Evolutionary conservation across 2,797 vertebrate genomes (phyloP).

Genomic region (Karalla daura): DNA sequence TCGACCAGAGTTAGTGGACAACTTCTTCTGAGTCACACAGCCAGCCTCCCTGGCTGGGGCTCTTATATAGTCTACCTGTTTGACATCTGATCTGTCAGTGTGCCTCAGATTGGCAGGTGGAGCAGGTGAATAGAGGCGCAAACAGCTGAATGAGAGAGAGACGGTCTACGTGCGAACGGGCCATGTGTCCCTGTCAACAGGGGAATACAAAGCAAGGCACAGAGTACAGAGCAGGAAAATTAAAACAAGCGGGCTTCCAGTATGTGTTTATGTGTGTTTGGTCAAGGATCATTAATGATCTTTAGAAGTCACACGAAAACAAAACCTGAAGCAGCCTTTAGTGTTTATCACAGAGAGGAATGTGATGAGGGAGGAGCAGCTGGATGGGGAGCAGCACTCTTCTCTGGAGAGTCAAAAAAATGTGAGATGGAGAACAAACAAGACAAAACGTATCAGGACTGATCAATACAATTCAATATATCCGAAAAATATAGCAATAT

Average conservation of each 20-base stretch:
- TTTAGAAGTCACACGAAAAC: slow-evolving; percentile 8
- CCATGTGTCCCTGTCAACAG: slow-evolving; percentile 42
- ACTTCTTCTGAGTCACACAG: not conserved
- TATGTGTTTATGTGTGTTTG: slow-evolving; percentile 24
- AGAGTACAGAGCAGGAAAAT: slow-evolving; percentile 25
- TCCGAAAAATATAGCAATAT: not conserved
- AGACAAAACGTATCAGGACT: not conserved
- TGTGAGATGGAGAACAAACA: not conserved
- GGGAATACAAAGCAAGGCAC: slow-evolving; percentile 14
- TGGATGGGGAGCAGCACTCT: slow-evolving; percentile 34
- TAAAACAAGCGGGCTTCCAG: not conserved
- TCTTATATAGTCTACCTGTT: slow-evolving; percentile 62
- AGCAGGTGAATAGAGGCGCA: slow-evolving; percentile 5
- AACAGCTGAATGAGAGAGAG: not conserved
- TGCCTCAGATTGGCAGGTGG: slow-evolving; percentile 44
- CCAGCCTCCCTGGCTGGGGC: not conserved
- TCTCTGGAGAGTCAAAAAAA: slow-evolving; percentile 5
- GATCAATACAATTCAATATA: not conserved
- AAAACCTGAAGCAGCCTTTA: not conserved
- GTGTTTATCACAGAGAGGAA: slow-evolving; percentile 16
- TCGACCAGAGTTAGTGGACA: not conserved
- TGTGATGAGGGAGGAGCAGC: slow-evolving; percentile 64
- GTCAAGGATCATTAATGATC: slow-evolving; percentile 39
- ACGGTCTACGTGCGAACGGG: slow-evolving; percentile 27
- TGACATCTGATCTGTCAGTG: slow-evolving; percentile 45